Evolutionary conservation across 2,113 vertebrate genomes (phyloP).

Genomic region (Alces alces): DNA sequence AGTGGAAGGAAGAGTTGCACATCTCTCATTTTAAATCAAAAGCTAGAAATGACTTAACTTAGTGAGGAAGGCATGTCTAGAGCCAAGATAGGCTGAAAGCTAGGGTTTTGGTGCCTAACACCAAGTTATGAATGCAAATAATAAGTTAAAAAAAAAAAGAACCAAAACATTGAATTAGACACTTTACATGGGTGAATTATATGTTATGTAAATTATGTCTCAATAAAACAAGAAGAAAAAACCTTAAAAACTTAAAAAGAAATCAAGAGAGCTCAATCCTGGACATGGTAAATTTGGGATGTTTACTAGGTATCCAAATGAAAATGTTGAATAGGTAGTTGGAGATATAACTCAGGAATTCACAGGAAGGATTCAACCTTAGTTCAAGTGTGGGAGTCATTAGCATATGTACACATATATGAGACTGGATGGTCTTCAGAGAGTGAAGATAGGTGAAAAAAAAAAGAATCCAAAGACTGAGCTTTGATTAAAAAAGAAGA

Average conservation of each 20-base stretch:
- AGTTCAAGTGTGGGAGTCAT: not conserved
- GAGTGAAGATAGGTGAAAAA: not conserved
- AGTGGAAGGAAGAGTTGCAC: not conserved
- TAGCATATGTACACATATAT: not conserved
- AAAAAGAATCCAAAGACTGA: not conserved
- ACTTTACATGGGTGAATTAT: not conserved
- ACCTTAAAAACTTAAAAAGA: not conserved
- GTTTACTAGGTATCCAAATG: not conserved
- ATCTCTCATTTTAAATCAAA: not conserved
- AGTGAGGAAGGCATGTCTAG: not conserved
- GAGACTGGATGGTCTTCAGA: not conserved
- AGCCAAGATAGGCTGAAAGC: not conserved
- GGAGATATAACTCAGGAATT: not conserved
- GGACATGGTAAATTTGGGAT: not conserved
- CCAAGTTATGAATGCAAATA: not conserved
- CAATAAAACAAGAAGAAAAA: not conserved
- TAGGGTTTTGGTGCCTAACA: not conserved
- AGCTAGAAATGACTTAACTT: not conserved
- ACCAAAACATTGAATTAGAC: not conserved
- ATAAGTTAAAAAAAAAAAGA: not conserved
- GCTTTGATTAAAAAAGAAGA: not conserved
- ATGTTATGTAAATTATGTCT: not conserved
- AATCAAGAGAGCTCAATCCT: not conserved
- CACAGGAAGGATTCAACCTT: not conserved
- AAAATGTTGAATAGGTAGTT: not conserved